Evolutionary conservation across 1,140 invertebrate species (phyloP).

Genomic region (Drosophila tsacasi): DNA sequence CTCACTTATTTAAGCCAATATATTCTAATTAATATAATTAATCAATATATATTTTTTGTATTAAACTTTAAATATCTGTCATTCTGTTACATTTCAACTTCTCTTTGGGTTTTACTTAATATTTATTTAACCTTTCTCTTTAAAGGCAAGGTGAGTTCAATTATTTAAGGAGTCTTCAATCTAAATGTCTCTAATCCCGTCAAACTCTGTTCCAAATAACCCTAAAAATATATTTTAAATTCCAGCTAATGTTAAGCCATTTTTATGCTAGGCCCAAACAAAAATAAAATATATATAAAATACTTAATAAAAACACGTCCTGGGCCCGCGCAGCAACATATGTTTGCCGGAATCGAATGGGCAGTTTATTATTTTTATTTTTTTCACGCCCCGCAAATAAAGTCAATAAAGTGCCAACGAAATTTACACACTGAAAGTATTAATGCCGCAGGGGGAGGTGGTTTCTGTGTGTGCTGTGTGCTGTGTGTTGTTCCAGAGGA

Average conservation of each 20-base stretch:
- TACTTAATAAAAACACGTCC: background rate
- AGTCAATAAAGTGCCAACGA: conserved; percentile 65
- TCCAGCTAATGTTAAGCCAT: conserved; percentile 15
- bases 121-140: background rate
- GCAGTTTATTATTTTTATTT: conserved; percentile 54
- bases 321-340: conserved; percentile 12
- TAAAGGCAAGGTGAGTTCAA: background rate
- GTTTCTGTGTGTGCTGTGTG: background rate
- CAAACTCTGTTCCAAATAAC: no score
- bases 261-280: background rate
- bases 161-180: background rate
- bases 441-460: conserved; percentile 2
- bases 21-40: background rate
- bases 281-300: background rate
- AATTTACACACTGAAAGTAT: conserved; percentile 71
- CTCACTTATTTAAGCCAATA: background rate
- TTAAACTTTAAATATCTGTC: background rate
- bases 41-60: background rate
- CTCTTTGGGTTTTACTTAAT: background rate
- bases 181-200: background rate
- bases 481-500: background rate
- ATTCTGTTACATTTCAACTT: background rate
- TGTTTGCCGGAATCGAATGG: conserved; percentile 26
- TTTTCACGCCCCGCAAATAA: conserved; percentile 77
- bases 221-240: conserved; percentile 6